A percentile compares a stretch with the other conserved stretches of the same genome.
Conservation (phyloP, 1,140 invertebrate species). For the Drosophila prosaltans region DNA sequence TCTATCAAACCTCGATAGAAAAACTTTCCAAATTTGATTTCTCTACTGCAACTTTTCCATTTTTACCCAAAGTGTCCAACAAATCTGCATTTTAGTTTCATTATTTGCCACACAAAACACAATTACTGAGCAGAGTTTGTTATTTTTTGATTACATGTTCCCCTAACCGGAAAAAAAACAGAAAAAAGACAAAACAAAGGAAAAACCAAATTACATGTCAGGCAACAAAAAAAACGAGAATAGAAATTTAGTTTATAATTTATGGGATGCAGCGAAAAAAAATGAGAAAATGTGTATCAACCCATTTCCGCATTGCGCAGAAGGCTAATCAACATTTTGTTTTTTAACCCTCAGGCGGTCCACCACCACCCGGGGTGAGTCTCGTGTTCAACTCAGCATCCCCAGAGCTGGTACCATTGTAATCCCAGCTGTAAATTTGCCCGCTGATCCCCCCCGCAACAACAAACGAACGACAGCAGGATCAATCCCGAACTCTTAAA, state of each 20-base stretch:
- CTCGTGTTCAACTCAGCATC: constrained; percentile 45
- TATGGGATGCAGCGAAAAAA: constrained; percentile 52
- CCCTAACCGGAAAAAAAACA: constrained; percentile 3
- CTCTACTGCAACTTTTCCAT: constrained; percentile 10
- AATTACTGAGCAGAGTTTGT: constrained; percentile 78
- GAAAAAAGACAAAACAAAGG: constrained; percentile 35
- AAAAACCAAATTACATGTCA: constrained; percentile 76
- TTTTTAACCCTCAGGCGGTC: constrained; percentile 57
- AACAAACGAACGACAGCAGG: background rate
- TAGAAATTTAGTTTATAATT: constrained; percentile 69
- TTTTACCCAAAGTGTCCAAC: constrained; percentile 1
- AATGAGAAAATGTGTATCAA: constrained; percentile 43
- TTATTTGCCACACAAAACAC: constrained; percentile 65
- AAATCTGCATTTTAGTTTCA: constrained; percentile 47
- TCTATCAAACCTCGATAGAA: background rate
- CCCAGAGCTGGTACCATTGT: constrained; percentile 41
- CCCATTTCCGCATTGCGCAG: constrained; percentile 79
- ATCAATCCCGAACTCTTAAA: constrained; percentile 58
- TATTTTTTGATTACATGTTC: constrained; percentile 64
- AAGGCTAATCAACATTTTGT: constrained; percentile 71
- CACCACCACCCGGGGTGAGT: constrained; percentile 68
- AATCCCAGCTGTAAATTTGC: constrained; percentile 81
- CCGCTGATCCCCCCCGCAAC: constrained; percentile 71
- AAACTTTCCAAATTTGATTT: constrained; percentile 9
- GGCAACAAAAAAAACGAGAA: constrained; percentile 59